Conservation (phyloP, 2,888 invertebrate species). For the Amaurobius ferox region DNA sequence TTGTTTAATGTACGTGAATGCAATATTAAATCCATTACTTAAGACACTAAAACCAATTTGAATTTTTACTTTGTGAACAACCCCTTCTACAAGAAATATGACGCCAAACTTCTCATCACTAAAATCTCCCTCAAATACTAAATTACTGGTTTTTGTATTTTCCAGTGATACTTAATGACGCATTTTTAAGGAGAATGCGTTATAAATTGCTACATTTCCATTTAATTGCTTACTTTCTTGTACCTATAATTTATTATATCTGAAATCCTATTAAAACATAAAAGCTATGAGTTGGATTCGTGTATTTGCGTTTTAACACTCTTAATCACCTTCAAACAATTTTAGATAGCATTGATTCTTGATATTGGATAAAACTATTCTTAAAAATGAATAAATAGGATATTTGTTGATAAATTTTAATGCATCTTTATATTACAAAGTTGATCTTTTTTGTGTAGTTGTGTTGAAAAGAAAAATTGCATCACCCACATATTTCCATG, state of each 20-base stretch:
- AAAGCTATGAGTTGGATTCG: neutral
- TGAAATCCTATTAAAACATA: neutral
- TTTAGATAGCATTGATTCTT: too few relatives aligned
- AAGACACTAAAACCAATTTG: too few relatives aligned
- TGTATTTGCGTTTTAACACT: neutral
- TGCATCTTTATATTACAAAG: too few relatives aligned
- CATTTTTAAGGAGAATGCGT: neutral
- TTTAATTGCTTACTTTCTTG: neutral
- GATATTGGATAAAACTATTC: too few relatives aligned
- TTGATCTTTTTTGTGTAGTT: too few relatives aligned
- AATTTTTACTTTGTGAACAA: neutral
- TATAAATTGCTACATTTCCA: slow-evolving; percentile 1
- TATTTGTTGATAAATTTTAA: too few relatives aligned
- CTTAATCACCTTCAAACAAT: too few relatives aligned
- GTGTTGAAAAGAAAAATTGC: too few relatives aligned
- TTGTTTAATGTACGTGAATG: too few relatives aligned
- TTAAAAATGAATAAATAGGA: too few relatives aligned
- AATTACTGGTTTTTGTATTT: neutral
- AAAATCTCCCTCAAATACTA: neutral
- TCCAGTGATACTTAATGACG: neutral
- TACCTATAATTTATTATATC: neutral
- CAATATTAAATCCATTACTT: too few relatives aligned
- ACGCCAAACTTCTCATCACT: neutral
- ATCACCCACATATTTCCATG: too few relatives aligned
- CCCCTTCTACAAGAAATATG: neutral